Evolutionary conservation across 92 coral and sea anemone species (phyloP).

Genomic region (Porites lobata): DNA sequence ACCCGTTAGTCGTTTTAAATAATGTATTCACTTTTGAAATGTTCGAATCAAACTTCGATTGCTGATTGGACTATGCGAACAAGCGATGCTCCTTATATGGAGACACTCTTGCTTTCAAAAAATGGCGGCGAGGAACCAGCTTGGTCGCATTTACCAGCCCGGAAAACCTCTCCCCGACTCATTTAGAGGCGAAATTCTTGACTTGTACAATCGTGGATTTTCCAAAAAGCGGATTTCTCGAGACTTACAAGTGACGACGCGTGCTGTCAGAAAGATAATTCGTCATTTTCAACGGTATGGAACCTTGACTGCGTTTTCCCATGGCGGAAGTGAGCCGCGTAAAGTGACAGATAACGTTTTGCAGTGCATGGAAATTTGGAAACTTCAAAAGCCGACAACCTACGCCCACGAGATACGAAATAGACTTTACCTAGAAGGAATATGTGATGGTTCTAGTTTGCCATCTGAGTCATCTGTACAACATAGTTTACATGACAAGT

Average conservation of each 20-base stretch:
- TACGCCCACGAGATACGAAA: slow-evolving; percentile 57
- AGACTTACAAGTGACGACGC: slow-evolving; percentile 2
- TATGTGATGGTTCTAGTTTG: slow-evolving; percentile 30
- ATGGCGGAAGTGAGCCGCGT: slow-evolving; percentile 42
- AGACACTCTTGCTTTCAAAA: slow-evolving; percentile 6
- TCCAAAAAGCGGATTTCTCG: slow-evolving; percentile 27
- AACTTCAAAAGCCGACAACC: slow-evolving; percentile 58
- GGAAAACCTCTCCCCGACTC: slow-evolving; percentile 34
- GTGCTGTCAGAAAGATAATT: slow-evolving; percentile 27
- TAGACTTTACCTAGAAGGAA: slow-evolving; percentile 46
- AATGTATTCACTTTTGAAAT: no score
- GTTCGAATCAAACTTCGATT: no score
- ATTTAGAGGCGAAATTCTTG: slow-evolving; percentile 22
- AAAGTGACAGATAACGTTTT: slow-evolving; percentile 45
- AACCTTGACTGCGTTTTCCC: slow-evolving; percentile 41
- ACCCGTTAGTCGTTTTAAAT: no score
- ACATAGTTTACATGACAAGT: slow-evolving; percentile 41
- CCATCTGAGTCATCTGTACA: slow-evolving; percentile 46
- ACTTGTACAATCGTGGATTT: slow-evolving; percentile 6
- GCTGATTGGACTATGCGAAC: no score
- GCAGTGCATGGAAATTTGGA: slow-evolving; percentile 58
- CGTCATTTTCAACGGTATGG: slow-evolving; percentile 46
- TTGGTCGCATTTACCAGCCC: slow-evolving; percentile 31
- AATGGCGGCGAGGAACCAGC: slow-evolving; percentile 41
- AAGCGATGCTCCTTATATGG: no score